Percentiles rank a stretch among this genome's conserved stretches.
phyloP scores from a whole-genome alignment of 2,797 vertebrate species.

The Enteromius mattozi region DNA sequence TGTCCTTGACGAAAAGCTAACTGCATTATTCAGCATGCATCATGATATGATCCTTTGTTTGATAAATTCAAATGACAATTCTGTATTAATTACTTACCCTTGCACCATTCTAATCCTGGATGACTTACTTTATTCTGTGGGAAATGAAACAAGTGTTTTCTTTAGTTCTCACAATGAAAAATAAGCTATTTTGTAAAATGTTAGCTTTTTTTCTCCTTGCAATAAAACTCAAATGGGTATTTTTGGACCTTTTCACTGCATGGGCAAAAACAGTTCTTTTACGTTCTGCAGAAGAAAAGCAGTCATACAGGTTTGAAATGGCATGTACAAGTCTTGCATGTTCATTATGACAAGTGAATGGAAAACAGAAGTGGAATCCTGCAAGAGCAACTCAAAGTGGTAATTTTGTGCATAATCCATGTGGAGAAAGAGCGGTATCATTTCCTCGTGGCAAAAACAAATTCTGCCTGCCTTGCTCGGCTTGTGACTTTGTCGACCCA shows the following conservation, averaged over 20 bases:
- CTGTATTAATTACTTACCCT: not conserved
- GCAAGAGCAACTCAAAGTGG: conserved; percentile 9
- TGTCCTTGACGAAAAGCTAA: conserved; percentile 9
- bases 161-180: not conserved
- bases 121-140: not conserved
- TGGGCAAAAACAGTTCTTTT: not conserved
- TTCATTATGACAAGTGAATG: not conserved
- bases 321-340: not conserved
- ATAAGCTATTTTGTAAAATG: not conserved
- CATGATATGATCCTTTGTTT: conserved; percentile 21
- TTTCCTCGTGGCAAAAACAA: conserved; percentile 3
- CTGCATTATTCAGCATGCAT: conserved; percentile 2
- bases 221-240: not conserved
- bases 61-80: not conserved
- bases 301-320: not conserved
- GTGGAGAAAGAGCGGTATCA: conserved; percentile 4
- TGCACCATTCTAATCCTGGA: not conserved
- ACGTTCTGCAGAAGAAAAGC: not conserved
- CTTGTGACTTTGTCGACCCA: not conserved
- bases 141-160: not conserved
- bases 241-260: not conserved
- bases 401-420: conserved; percentile 37
- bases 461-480: conserved; percentile 23
- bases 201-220: not conserved
- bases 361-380: conserved; percentile 27